Evolutionary conservation across 2,113 vertebrate species (phyloP).

Genomic region (Amphiprion ocellaris): DNA sequence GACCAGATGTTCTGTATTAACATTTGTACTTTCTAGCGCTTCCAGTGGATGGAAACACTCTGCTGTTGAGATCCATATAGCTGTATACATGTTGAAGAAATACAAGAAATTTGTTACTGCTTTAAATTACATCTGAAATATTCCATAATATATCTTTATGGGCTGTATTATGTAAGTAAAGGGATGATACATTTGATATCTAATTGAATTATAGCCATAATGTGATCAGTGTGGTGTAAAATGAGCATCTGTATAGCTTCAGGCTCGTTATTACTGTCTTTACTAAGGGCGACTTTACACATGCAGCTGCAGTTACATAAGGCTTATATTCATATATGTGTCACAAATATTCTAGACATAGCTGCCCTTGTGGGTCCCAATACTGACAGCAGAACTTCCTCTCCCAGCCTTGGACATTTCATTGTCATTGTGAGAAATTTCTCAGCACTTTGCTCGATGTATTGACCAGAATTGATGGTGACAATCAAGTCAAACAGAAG

Average conservation of each 20-base stretch:
- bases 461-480: conserved; percentile 71
- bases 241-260: conserved; percentile 24
- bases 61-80: background rate
- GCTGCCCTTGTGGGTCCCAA: background rate
- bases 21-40: conserved; percentile 14
- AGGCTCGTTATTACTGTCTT: conserved; percentile 27
- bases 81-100: background rate
- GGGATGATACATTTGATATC: background rate
- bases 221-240: conserved; percentile 30
- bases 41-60: conserved; percentile 2
- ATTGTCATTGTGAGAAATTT: conserved; percentile 43
- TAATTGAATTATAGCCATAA: background rate
- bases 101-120: background rate
- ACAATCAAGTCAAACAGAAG: conserved; percentile 80
- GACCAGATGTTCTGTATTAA: conserved; percentile 59
- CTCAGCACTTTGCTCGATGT: conserved; percentile 25
- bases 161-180: conserved; percentile 30
- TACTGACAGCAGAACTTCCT: background rate
- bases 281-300: background rate
- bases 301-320: conserved; percentile 52
- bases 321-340: background rate
- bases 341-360: conserved; percentile 2
- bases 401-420: conserved; percentile 28
- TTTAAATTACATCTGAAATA: conserved; percentile 11
- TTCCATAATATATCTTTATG: background rate